Evolutionary conservation across 2,888 invertebrate species (phyloP).

Genomic region (Magallana nippona): DNA sequence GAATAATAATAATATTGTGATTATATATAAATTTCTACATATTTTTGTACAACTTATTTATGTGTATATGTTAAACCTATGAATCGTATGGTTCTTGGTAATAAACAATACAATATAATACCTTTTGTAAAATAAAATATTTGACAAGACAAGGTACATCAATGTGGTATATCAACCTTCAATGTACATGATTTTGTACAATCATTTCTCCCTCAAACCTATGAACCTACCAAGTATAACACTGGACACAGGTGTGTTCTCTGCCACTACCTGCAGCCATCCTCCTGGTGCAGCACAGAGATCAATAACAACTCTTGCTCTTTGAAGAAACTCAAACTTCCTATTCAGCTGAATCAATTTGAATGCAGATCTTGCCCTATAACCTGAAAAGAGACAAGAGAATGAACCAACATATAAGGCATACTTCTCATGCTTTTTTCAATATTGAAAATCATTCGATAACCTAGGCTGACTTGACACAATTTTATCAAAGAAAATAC

Average conservation of each 20-base stretch:
- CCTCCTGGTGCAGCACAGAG: slow-evolving; percentile 99
- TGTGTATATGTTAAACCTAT: too few species aligned
- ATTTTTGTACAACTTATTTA: too few species aligned
- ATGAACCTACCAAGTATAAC: slow-evolving; percentile 87
- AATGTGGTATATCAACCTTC: too few species aligned
- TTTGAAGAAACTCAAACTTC: slow-evolving; percentile 97
- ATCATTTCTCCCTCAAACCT: slow-evolving; percentile 61
- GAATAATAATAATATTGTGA: too few species aligned
- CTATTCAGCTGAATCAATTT: slow-evolving; percentile 98
- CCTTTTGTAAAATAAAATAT: too few species aligned
- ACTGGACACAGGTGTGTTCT: slow-evolving; percentile 98
- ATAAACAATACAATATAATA: too few species aligned
- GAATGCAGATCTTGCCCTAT: slow-evolving; percentile 98
- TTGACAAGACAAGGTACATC: too few species aligned
- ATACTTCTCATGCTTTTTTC: not conserved
- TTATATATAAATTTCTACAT: too few species aligned
- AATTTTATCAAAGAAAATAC: slow-evolving; percentile 80
- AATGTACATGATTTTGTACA: not conserved
- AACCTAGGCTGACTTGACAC: not conserved
- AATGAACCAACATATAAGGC: not conserved
- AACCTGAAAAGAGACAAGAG: slow-evolving; percentile 85
- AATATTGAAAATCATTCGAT: not conserved
- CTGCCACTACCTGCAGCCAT: slow-evolving; percentile 99
- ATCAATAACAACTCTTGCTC: slow-evolving; percentile 97
- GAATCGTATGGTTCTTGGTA: too few species aligned